Base-by-base conservation (phyloP, 37 sponge, comb jelly and placozoan species). In the Amphimedon queenslandica region DNA sequence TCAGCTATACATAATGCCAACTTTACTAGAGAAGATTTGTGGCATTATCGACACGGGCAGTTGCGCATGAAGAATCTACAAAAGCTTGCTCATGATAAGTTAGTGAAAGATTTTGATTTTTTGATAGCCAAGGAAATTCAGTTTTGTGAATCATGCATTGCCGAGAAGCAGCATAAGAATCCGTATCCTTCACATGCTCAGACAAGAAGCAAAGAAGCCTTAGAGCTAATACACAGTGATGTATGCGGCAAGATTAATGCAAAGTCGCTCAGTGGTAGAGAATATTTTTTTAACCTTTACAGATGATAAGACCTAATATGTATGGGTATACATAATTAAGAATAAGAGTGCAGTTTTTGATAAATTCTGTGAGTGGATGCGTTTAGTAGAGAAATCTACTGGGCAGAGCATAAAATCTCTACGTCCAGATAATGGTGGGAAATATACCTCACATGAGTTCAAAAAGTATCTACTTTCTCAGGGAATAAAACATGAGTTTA, bases 291-390 rank as follows among this genome's bases (percentile, higher is more conserved):
- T 79, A n/a, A 74, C 80, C 10, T 75, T 85, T 47, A 78, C 78
- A 31, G 81, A 87, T 76, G 87, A 87, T 70, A 74, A 79, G 56
- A 85, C 86, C n/a, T 51, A 65, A 27, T 85, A 84, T 58, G 76
- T 75, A 28, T 85, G 76, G 88, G 83, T 82, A 43, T 81, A 87
- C 72, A 33, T 68, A 61, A 37, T 87, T 40, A 72, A 73, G 51
- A 60, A 55, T 37, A 88, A 82, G 60, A 57, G 30, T 40, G 58
- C 81, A 40, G 83, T 88, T 8, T 82, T 82, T 66, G 55, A 82
- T 20, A 42, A 40, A 18, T 87, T 76, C 40, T 53, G 63, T 27
- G 77, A 85, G 64, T 85, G 86, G 88, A 87, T 81, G 71, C 73
- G 77, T 31, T 35, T 81, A 47, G 88, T 87, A 4, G 71, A 86